Base-by-base conservation (phyloP, 1,140 invertebrate species). In the Bathynomus jamesi region DNA sequence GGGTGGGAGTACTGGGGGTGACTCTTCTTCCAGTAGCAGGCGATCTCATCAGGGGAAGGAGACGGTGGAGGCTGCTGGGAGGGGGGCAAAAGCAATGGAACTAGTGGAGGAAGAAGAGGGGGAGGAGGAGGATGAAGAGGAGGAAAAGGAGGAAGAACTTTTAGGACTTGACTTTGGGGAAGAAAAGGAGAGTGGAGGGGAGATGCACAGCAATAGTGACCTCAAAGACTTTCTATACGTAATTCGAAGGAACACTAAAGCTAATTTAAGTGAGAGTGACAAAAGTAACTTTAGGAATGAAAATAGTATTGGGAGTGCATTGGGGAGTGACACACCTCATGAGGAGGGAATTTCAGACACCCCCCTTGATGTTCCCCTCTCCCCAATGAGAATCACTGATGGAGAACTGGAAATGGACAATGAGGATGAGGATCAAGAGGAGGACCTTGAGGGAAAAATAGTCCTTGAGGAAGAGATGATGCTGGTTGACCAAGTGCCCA, bases 131-230 rank as follows among this genome's bases (percentile, higher is more conserved):
- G 25, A 11, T 30, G 25, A 31, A 29, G 28, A 28, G 64, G 27
- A 46, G 25, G 32, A 66, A 27, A n/a, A n/a, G n/a, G n/a, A 67
- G 61, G 63, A 30, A 40, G 28, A 60, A 69, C 31, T 28, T n/a
- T n/a, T n/a, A 60, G 4, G 70, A n/a, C 68, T 72, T 62, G 65
- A 61, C n/a, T 75, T 73, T 11, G 74, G 76, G 30, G 76, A 77
- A 60, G 75, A 76, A 21, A 70, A 73, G n/a, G 78, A 80, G 13
- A 74, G 40, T 5, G 21, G 40, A 21, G 11, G 21, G 21, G 40
- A 77, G 24, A 66, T 61, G 1, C 69, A 76, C 69, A 72, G 73
- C 61, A 69, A 66, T 60, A 74, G 73, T 61, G 78, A 78, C 29
- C 70, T 68, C 74, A 64, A 69, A 29, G 70, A 72, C 53, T 69